These are phyloP conservation scores for Leptinotarsa peninsularis DNA, from an alignment of 2,888 invertebrate genomes.

Conservation along the genomic window DNA sequence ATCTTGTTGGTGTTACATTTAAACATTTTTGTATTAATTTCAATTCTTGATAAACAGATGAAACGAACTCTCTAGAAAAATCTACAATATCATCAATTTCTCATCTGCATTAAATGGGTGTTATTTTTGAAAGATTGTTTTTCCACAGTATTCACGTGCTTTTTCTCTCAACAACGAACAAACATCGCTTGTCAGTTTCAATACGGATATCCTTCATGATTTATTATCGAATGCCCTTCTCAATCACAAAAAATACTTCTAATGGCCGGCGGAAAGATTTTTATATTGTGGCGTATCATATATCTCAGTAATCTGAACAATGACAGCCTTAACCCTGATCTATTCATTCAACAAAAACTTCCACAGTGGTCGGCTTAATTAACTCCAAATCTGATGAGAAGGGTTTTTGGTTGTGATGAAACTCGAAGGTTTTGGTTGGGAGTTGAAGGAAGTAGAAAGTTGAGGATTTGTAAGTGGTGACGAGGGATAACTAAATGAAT, in stretches of 20 bases:
- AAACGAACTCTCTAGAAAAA: not conserved
- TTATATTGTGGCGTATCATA: slow-evolving; percentile 9
- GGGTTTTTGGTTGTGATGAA: not conserved
- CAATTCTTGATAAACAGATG: too few relatives aligned
- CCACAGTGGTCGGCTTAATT: slow-evolving; percentile 7
- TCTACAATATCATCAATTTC: not conserved
- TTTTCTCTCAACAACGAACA: slow-evolving; percentile 1
- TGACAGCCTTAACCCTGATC: slow-evolving; percentile 10
- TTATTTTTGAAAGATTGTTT: slow-evolving; percentile 7
- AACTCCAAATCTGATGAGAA: slow-evolving; percentile 7
- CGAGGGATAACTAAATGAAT: not conserved
- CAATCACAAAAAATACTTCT: slow-evolving; percentile 9
- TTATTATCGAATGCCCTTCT: not conserved
- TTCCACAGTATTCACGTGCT: not conserved
- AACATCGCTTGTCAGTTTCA: slow-evolving; percentile 16
- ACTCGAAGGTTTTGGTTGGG: not conserved
- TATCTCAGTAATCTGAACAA: slow-evolving; percentile 16
- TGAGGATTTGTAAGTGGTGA: slow-evolving; percentile 2
- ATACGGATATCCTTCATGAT: slow-evolving; percentile 10
- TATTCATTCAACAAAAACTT: slow-evolving; percentile 15
- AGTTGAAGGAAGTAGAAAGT: not conserved
- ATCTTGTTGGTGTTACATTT: too few relatives aligned
- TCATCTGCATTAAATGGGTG: not conserved
- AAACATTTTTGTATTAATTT: too few relatives aligned
- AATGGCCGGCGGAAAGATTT: slow-evolving; percentile 2